Conservation (phyloP, 2,888 invertebrate genomes). For the Metopia argyrocephala region DNA sequence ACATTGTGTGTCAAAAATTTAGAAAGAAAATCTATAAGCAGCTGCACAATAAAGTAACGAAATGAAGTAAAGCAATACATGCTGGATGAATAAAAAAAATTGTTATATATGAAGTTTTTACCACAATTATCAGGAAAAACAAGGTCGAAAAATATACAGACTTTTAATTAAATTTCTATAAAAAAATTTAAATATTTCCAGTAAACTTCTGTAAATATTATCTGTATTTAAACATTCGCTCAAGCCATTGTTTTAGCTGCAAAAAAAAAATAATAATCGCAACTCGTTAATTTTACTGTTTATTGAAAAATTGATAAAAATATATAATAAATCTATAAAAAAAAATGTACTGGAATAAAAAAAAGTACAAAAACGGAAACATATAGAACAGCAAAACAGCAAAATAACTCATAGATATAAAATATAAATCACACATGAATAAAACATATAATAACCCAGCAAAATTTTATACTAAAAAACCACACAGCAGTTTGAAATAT, state of each 20-base stretch:
- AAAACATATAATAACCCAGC: conserved; percentile 1
- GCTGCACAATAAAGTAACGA: too few relatives aligned
- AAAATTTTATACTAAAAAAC: too few relatives aligned
- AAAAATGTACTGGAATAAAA: not conserved
- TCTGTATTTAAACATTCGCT: conserved; percentile 17
- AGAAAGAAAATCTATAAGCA: too few relatives aligned
- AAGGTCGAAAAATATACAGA: too few relatives aligned
- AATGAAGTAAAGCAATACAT: too few relatives aligned
- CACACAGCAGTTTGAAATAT: too few relatives aligned
- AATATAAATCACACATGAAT: conserved; percentile 4
- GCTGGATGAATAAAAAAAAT: too few relatives aligned
- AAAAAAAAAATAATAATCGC: conserved; percentile 1
- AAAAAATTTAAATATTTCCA: not conserved
- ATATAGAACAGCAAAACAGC: not conserved
- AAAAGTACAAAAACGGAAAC: not conserved
- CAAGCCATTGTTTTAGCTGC: not conserved
- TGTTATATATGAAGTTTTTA: too few relatives aligned
- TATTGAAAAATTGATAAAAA: conserved; percentile 54
- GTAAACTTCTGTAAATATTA: too few relatives aligned
- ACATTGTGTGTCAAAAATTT: too few relatives aligned
- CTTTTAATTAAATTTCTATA: not conserved
- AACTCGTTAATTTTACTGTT: conserved; percentile 46
- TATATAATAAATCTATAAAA: conserved; percentile 11
- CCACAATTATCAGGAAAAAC: too few relatives aligned
- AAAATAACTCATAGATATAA: conserved; percentile 15